Conservation (phyloP, 2,797 vertebrate species). For the Leontocebus nigricollis region DNA sequence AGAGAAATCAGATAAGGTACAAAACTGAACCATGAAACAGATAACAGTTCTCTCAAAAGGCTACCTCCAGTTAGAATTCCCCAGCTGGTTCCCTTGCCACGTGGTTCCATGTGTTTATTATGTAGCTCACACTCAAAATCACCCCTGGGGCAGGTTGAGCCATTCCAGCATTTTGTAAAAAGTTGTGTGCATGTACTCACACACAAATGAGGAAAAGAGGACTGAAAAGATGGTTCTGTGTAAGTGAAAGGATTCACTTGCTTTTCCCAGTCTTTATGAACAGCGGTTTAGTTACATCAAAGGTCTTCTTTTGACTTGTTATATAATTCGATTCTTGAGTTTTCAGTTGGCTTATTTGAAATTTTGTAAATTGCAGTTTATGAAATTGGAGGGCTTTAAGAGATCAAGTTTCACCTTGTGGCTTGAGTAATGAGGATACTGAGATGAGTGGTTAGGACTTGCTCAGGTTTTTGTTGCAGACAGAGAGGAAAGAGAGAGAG, state of each 20-base stretch:
- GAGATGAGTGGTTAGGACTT: not conserved
- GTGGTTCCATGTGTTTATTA: not conserved
- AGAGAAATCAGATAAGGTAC: conserved; percentile 54
- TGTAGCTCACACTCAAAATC: conserved; percentile 19
- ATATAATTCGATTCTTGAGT: not conserved
- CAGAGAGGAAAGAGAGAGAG: not conserved
- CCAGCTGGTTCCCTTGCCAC: not conserved
- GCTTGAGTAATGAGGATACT: not conserved
- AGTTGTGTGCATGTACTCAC: conserved; percentile 45
- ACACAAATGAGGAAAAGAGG: conserved; percentile 32
- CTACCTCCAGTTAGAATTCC: conserved; percentile 12
- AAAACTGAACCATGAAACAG: not conserved
- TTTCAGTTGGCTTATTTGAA: conserved; percentile 1
- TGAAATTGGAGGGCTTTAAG: not conserved
- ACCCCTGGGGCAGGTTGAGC: not conserved
- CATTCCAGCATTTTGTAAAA: conserved; percentile 32
- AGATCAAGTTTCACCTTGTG: not conserved
- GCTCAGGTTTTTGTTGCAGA: not conserved
- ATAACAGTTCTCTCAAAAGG: conserved; percentile 72
- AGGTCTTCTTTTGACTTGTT: not conserved
- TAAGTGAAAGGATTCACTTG: not conserved
- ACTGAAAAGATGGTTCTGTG: not conserved
- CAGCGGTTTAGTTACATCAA: not conserved
- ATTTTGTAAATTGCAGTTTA: not conserved
- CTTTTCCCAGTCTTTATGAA: not conserved